These are phyloP conservation scores for Pandemis cinnamomeana DNA, from an alignment of 2,888 invertebrate genomes.

Conservation along the genomic window DNA sequence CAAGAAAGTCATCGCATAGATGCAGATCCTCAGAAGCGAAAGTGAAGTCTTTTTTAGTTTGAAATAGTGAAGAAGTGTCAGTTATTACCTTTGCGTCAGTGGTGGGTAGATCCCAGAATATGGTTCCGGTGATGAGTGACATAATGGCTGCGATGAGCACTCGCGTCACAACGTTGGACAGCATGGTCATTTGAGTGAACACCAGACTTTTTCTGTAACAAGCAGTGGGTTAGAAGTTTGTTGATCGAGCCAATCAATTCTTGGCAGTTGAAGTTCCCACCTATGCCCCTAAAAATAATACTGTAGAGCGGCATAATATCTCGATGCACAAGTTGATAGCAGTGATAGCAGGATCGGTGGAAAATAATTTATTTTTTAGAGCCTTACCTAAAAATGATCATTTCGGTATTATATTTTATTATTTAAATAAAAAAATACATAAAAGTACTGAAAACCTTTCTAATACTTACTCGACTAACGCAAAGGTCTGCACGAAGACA, in stretches of 20 bases:
- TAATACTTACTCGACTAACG: conserved; percentile 81
- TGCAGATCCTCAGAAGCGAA: no score
- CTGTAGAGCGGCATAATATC: neutral
- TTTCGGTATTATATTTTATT: no score
- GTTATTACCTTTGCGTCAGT: conserved; percentile 85
- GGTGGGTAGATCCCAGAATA: conserved; percentile 95
- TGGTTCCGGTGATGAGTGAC: conserved; percentile 92
- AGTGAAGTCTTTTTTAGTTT: no score
- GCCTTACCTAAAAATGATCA: no score
- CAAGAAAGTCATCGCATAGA: no score
- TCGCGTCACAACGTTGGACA: conserved; percentile 91
- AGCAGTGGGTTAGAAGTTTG: neutral
- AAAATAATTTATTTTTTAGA: no score
- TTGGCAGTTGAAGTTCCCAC: neutral
- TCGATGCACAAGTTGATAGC: no score
- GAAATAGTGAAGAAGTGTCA: neutral
- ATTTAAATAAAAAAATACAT: no score
- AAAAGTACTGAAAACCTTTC: neutral
- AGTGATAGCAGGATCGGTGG: no score
- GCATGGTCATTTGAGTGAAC: conserved; percentile 93
- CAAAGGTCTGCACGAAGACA: conserved; percentile 88
- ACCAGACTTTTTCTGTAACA: conserved; percentile 85
- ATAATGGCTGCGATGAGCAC: conserved; percentile 92
- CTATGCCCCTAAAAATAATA: neutral
- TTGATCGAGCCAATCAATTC: no score